Evolutionary conservation across 2,113 vertebrate species (phyloP).

Genomic region (Hippocampus barbouri): DNA sequence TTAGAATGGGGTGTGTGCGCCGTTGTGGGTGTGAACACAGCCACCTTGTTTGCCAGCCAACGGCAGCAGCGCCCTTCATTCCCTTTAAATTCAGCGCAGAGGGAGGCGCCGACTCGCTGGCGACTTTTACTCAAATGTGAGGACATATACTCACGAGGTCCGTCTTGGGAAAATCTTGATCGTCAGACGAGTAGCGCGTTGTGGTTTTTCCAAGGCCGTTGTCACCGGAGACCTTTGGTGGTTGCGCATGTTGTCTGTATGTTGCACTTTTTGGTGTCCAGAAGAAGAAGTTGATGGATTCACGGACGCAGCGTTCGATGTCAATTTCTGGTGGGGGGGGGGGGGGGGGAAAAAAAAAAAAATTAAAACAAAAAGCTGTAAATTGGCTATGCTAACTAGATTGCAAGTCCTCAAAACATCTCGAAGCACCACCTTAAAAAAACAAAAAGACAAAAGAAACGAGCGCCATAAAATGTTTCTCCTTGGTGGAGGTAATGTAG

Average conservation of each 20-base stretch:
- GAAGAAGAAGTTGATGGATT: slow-evolving; percentile 94
- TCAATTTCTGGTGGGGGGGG: slow-evolving; percentile 80
- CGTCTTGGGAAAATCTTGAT: slow-evolving; percentile 80
- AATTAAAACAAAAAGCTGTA: not conserved
- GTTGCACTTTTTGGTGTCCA: slow-evolving; percentile 96
- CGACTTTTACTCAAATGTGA: not conserved
- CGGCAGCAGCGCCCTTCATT: too few relatives aligned
- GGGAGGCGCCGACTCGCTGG: too few relatives aligned
- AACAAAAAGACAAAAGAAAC: too few relatives aligned
- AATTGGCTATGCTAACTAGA: too few relatives aligned
- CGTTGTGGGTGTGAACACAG: too few relatives aligned
- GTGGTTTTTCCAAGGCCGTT: slow-evolving; percentile 61
- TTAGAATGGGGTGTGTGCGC: too few relatives aligned
- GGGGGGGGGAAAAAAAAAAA: not conserved
- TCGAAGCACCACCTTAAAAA: too few relatives aligned
- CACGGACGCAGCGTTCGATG: slow-evolving; percentile 93
- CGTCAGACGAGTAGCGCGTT: slow-evolving; percentile 79
- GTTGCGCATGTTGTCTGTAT: slow-evolving; percentile 88
- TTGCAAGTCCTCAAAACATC: too few relatives aligned
- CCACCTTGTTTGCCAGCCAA: too few relatives aligned
- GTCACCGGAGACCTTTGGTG: slow-evolving; percentile 63
- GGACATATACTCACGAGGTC: slow-evolving; percentile 79
- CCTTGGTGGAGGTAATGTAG: too few relatives aligned
- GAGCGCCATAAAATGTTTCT: too few relatives aligned
- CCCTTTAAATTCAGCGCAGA: too few relatives aligned